Conservation (phyloP, 2,113 vertebrate genomes). For the Dolichallabes microphthalmus region DNA sequence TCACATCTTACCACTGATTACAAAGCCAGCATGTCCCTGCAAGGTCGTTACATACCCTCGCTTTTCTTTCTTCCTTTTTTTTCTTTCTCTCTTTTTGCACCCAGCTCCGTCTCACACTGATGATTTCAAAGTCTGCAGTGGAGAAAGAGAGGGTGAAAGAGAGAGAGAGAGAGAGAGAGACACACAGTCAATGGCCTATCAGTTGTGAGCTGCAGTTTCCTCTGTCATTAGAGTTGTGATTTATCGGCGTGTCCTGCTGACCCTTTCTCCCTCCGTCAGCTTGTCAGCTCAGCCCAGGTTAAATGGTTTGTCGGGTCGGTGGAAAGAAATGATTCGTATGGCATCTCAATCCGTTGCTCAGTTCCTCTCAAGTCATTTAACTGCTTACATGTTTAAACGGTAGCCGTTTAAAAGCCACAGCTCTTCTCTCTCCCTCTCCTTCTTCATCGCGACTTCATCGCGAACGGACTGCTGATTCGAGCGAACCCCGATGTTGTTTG, state of each 20-base stretch:
- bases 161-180: conserved; percentile 6
- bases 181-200: conserved; percentile 32
- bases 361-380: not conserved
- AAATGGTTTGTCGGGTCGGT: conserved; percentile 49
- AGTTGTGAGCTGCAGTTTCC: conserved; percentile 30
- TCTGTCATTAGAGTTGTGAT: conserved; percentile 56
- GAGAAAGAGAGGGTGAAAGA: not conserved
- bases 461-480: conserved; percentile 43
- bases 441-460: not conserved
- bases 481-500: conserved; percentile 35
- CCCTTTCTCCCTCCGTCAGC: conserved; percentile 48
- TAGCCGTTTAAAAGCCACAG: not conserved
- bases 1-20: not conserved
- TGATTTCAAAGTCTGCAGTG: conserved; percentile 4
- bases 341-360: conserved; percentile 48
- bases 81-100: not conserved
- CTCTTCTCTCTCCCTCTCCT: not conserved
- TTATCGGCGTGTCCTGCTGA: conserved; percentile 51
- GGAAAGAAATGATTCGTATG: conserved; percentile 33
- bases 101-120: not conserved
- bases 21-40: not conserved
- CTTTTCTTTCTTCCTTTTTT: not conserved
- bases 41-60: conserved; percentile 13
- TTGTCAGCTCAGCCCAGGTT: conserved; percentile 52
- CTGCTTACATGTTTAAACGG: not conserved